Conservation (phyloP, 2,797 vertebrate species). For the Chiloscyllium punctatum region DNA sequence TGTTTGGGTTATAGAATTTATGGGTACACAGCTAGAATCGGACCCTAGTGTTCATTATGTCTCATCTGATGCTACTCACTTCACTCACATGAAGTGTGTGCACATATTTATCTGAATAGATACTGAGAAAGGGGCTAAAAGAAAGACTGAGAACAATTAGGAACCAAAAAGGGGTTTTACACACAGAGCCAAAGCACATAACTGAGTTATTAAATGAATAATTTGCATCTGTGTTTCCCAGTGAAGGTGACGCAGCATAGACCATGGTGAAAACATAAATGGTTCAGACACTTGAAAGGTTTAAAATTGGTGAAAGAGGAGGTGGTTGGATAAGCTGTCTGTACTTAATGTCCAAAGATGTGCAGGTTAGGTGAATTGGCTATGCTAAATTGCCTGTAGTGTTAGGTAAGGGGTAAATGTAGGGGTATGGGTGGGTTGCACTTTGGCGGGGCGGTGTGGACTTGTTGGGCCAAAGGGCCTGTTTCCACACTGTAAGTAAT, state of each 20-base stretch:
- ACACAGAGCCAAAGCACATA: background rate
- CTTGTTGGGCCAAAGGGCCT: too few relatives aligned
- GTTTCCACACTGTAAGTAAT: too few relatives aligned
- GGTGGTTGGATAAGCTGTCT: background rate
- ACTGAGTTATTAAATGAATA: background rate
- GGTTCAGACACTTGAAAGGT: background rate
- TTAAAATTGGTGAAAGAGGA: background rate
- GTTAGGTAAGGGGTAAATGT: too few relatives aligned
- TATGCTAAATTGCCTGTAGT: too few relatives aligned
- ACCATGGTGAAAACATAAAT: background rate
- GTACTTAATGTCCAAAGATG: too few relatives aligned
- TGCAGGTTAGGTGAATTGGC: too few relatives aligned
- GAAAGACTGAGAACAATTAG: background rate
- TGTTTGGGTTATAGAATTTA: slow-evolving; percentile 10
- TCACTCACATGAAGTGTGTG: background rate
- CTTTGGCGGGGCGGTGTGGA: too few relatives aligned
- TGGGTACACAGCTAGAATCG: background rate
- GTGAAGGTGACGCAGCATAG: background rate
- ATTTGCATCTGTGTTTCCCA: background rate
- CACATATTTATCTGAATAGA: background rate
- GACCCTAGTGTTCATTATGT: background rate
- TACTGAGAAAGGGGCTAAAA: background rate
- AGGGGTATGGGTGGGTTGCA: too few relatives aligned
- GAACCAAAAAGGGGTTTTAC: background rate
- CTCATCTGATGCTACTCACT: background rate